Percentiles rank a stretch among this genome's conserved stretches.
Conservation (phyloP, 2,797 vertebrate genomes). For the Amphiprion clarkii region DNA sequence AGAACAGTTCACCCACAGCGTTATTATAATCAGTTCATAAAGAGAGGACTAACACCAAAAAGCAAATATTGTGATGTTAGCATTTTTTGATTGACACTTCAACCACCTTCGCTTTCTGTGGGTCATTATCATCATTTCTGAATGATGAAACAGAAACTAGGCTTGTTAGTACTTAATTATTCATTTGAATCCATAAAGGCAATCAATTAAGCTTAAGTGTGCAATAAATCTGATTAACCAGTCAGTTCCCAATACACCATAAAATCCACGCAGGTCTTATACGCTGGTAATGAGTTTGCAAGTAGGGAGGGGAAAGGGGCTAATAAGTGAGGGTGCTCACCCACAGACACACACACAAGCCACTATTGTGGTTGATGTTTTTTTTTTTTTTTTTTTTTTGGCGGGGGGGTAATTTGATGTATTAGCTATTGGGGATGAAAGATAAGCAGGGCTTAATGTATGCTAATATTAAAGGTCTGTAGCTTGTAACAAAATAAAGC, state of each 20-base stretch:
- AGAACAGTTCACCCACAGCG: neutral
- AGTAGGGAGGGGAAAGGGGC: constrained; percentile 62
- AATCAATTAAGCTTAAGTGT: constrained; percentile 87
- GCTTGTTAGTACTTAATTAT: constrained; percentile 86
- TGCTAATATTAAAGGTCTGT: constrained; percentile 79
- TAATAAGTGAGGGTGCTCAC: constrained; percentile 66
- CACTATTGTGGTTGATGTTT: constrained; percentile 43
- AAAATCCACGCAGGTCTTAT: constrained; percentile 83
- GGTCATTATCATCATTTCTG: constrained; percentile 78
- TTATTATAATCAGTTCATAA: constrained; percentile 41
- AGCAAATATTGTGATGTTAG: constrained; percentile 33
- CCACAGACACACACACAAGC: constrained; percentile 61
- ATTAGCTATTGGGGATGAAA: constrained; percentile 78
- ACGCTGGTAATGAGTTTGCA: constrained; percentile 81
- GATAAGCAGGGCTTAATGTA: constrained; percentile 81
- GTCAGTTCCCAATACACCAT: constrained; percentile 86
- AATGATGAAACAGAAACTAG: constrained; percentile 80
- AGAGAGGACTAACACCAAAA: constrained; percentile 2
- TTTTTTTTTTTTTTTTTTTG: no score
- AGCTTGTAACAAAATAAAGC: constrained; percentile 76
- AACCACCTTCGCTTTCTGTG: constrained; percentile 44
- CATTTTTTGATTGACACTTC: constrained; percentile 70
- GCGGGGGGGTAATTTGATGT: constrained; percentile 65
- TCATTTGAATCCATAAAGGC: constrained; percentile 86
- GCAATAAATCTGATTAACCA: constrained; percentile 87